Base-by-base conservation (phyloP, 2,888 invertebrate genomes). In the Oscheius sp. region DNA sequence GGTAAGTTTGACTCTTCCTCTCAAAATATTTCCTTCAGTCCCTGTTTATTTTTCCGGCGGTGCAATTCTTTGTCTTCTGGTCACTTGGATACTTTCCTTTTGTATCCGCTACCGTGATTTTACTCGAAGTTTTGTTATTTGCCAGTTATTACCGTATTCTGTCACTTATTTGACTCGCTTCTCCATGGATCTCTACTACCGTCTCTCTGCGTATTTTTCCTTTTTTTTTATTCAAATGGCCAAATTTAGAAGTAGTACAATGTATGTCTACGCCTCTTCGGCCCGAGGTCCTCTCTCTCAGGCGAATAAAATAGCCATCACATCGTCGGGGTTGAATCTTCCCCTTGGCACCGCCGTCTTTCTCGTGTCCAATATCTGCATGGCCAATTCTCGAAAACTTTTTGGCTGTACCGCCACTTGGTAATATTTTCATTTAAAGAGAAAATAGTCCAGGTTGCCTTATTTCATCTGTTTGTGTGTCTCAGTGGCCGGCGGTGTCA, bases 311-410 rank as follows among this genome's bases (percentile, higher is more conserved):
- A 58, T 58, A 12, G 29, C 27, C n/a, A n/a, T 58, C 7, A 58
- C 58, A 25, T n/a, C 58, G 12, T 16, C 58, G 3, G 58, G 58
- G 27, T 27, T 58, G 9, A 58, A 58, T 58, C 58, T 58, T 12
- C 58, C 58, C 29, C 21, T 58, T n/a, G 58, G 58, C 25, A 58
- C 58, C 13, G 27, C 29, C 29, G 7, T 58, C 6, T 58, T 58
- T 13, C 58, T 58, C 9, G 9, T 58, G 27, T 25, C 25, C 25
- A 58, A 29, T 27, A n/a, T 58, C 13, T 27, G 6, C 29, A 27
- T 29, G 27, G 58, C 58, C 27, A 1, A 29, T 58, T n/a, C 58
- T 1, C 1, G 58, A 29, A 25, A 12, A n/a, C 6, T 58, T 25
- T n/a, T 49, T 13, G 16, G n/a, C 2, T 2, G 18, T 7, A 2